Evolutionary conservation across 2,797 vertebrate species (phyloP), one percentile per base, ranked within the genome.

Genomic region (Capromys pilorides): DNA sequence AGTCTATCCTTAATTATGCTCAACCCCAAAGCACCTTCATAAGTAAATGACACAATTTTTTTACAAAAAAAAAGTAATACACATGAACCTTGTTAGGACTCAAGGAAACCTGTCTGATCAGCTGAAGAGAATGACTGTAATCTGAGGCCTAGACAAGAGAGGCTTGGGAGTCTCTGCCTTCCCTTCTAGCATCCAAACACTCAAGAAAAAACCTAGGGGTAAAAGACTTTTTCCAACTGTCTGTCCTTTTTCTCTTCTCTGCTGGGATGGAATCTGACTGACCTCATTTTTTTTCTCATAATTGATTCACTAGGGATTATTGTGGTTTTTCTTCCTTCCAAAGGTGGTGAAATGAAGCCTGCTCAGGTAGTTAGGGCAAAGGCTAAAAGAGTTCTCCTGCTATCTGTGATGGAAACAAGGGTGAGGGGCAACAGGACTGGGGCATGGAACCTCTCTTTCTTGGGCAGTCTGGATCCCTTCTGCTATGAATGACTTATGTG

Each of bases 1-100:
- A 88, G 91, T 86, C 81, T 94, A 57, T 89, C 89, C 61, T 97
- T 96, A 94, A 96, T 96, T 96, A 89, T 93, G 57, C 66, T 92
- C 83, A 88, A 79, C 94, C 90, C 86, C 95, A 89, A 57, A 96
- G 88, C 85, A 28, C 94, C 79, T 93, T 86, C 92, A 90, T 93
- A 92, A 95, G 64, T 69, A 94, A 96, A 88, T 95, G 91, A 92
- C 85, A 92, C 80, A 73, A 62, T 94, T 94, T 92, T 91, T 91
- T n/a, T n/a, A 54, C 90, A 84, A 86, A 95, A 95, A 85, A 88
- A 94, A 91, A 94, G 93, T 94, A 94, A 94, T 91, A 83, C 75
- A 71, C 84, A 77, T 1, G 62, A 73, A 88, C 82, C n/a, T 57
- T 96, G 28, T 77, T 73, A 86, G 80, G 71, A 24, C 94, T 92